Evolutionary conservation across 64 coral and sea anemone species (phyloP), one percentile per base, ranked within the genome.

Genomic region (Pocillopora damicornis): DNA sequence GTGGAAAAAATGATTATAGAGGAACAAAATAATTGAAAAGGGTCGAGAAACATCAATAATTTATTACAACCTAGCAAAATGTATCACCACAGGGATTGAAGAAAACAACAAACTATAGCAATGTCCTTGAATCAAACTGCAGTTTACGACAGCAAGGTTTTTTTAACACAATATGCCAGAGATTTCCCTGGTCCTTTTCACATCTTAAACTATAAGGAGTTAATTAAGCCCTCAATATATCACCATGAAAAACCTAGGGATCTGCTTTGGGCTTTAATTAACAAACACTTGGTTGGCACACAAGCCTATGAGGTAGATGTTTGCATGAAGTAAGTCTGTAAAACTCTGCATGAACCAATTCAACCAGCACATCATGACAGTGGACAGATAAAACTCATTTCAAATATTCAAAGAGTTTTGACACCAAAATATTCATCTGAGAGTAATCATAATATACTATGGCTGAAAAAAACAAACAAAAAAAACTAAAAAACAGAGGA

Each of bases 191-290:
- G 2, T n/a, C 20, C 5, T 69, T n/a, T 69, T 69, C 66, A 11
- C 66, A 69, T 18, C 66, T 67, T 62, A 7, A 7, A 35, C 78
- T 80, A 51, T 51, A 20, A 73, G 56, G 18, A 37, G 16, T 71
- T 72, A 38, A 67, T 69, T 22, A 84, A 56, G 17, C 18, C 34
- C 1, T 22, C 63, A 22, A 58, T 51, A 5, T 13, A 81, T 58
- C 59, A 84, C 65, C 71, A 71, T 73, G 45, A 57, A 6, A 84
- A 71, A 71, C 5, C 6, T 15, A 68, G 18, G 62, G 22, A 71
- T 84, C 36, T 25, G 26, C 42, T 58, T 84, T 84, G 57, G 71
- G 71, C 22, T 58, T 84, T 72, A 71, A 84, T 69, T 51, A 68
- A 20, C 22, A 84, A 59, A 18, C 81, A 72, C 13, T 18, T 13